Evolutionary conservation across 2,888 invertebrate species (phyloP), one percentile per base, ranked within the genome.

Genomic region (Eucera pruinosa): DNA sequence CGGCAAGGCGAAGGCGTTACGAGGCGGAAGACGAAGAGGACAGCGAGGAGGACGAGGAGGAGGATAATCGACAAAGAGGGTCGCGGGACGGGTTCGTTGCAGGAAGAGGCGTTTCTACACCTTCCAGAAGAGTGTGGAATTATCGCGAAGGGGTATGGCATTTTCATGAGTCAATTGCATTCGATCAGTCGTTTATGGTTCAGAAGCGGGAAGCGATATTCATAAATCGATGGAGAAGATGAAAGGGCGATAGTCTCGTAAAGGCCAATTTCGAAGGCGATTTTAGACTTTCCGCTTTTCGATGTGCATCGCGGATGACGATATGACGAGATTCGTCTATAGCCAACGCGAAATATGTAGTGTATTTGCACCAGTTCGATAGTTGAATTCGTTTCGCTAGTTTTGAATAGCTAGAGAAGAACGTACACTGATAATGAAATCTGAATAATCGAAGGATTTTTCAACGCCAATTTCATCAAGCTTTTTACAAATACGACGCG

Each of bases 121-220:
- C 90, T 36, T 82, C 86, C 20, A 87, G 90, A 68, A 88, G 87
- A 81, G 61, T 88, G 45, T 91, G 90, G 91, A 88, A 87, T 70
- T 90, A 90, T 61, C 87, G 89, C 69, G 90, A 91, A 78, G 90
- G 87, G 91, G 91, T 91, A 91, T 85, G 85, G 85, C 85, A 85
- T 82, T 85, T 85, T 85, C 86, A 86, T 84, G 85, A 85, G 82
- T 85, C 85, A 80, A 78, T 85, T 60, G 85, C 85, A 73, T 85
- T 84, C 78, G 82, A 85, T 81, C 80, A 41, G 20, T 84, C 85
- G 45, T 76, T 82, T 77, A 86, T 85, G 85, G 77, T 85, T 47
- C 85, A 85, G 79, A 86, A 67, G 50, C 85, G 85, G 65, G 85
- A 86, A 47, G 85, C 85, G 62, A 74, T 80, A 61, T 85, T 85